phyloP scores from a whole-genome alignment of 2,888 invertebrate species.

The Mimas tiliae region DNA sequence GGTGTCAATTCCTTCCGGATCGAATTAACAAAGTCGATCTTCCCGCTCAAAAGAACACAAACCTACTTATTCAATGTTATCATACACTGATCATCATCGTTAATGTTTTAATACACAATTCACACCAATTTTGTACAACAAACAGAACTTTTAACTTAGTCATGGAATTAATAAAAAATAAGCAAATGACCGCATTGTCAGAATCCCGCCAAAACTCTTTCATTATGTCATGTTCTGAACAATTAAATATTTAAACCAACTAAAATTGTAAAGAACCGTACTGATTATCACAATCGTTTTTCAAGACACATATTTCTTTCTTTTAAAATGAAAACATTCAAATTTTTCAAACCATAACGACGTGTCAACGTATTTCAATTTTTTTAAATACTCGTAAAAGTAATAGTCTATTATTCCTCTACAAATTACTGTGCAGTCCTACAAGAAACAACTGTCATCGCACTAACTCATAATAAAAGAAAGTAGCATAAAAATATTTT shows the following conservation, averaged over 20 bases:
- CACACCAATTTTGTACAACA: too few species aligned
- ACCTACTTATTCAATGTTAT: too few species aligned
- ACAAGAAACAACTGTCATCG: constrained; percentile 6
- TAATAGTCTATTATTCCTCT: background rate
- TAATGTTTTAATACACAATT: too few species aligned
- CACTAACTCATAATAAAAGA: constrained; percentile 16
- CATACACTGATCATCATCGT: too few species aligned
- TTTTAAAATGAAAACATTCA: background rate
- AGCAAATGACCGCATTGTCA: too few species aligned
- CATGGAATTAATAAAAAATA: too few species aligned
- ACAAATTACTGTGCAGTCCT: constrained; percentile 4
- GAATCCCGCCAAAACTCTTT: too few species aligned
- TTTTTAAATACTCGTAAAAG: background rate
- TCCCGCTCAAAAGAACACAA: too few species aligned
- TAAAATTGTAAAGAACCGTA: background rate
- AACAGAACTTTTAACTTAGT: too few species aligned
- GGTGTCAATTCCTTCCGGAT: too few species aligned
- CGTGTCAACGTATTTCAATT: background rate
- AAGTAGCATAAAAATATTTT: background rate
- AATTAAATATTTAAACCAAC: background rate
- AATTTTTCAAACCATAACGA: background rate
- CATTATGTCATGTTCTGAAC: too few species aligned
- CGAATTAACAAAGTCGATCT: too few species aligned
- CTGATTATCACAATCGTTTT: background rate
- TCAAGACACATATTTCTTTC: background rate